Conservation (phyloP, 2,113 vertebrate genomes). For the Meles meles region DNA sequence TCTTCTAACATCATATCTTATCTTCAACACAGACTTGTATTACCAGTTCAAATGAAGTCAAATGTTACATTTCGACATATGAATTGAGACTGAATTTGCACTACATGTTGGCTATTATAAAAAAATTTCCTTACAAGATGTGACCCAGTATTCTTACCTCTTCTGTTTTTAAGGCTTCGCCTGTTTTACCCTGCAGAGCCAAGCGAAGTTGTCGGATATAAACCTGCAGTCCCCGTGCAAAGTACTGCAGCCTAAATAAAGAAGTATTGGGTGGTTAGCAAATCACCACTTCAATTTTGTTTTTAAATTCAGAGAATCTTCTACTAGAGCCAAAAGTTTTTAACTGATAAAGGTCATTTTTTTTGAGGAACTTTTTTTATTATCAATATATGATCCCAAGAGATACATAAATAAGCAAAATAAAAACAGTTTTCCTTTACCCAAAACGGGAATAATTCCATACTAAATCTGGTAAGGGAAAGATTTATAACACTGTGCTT, state of each 20-base stretch:
- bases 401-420: neutral
- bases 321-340: neutral
- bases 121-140: neutral
- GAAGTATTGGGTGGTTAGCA: conserved; percentile 49
- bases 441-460: neutral
- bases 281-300: conserved; percentile 1
- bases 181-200: conserved; percentile 97
- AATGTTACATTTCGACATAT: neutral
- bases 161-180: conserved; percentile 98
- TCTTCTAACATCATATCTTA: neutral
- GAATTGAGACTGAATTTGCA: neutral
- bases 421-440: neutral
- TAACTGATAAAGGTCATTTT: neutral
- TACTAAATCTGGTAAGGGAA: neutral
- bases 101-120: neutral
- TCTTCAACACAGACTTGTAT: neutral
- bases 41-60: neutral
- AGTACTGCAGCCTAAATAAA: conserved; percentile 93
- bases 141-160: conserved; percentile 84
- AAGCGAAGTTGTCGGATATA: conserved; percentile 97
- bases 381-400: neutral
- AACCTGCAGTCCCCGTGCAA: conserved; percentile 96
- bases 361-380: neutral
- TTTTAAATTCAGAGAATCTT: conserved; percentile 11
- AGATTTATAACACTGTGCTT: neutral